Evolutionary conservation across 2,797 vertebrate genomes (phyloP).

Genomic region (Acropternis orthonyx): DNA sequence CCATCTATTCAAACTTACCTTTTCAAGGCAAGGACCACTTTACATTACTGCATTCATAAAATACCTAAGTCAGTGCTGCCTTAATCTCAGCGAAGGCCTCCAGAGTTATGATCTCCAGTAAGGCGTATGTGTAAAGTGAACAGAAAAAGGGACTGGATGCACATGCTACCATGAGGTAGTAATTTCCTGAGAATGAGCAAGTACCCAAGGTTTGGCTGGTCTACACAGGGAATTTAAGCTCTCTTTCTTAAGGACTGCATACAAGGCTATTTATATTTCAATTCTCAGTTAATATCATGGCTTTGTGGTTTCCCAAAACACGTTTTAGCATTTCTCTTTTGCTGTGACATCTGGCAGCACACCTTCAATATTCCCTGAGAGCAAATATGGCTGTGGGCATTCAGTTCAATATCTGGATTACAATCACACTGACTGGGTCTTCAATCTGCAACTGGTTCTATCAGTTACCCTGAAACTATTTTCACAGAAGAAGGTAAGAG

Average conservation of each 20-base stretch:
- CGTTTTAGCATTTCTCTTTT: background rate
- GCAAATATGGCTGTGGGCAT: background rate
- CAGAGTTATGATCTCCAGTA: background rate
- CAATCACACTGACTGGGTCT: background rate
- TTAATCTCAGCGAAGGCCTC: background rate
- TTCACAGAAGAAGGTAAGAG: background rate
- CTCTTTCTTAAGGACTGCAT: background rate
- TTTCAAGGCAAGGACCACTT: background rate
- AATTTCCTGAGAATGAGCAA: background rate
- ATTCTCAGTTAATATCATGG: background rate
- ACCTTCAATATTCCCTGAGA: background rate
- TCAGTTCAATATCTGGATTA: background rate
- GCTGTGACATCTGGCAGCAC: background rate
- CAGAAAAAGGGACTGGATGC: background rate
- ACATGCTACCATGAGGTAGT: rapidly evolving
- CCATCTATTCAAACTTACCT: background rate
- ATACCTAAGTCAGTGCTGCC: background rate
- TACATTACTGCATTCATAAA: rapidly evolving
- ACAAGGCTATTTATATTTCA: background rate
- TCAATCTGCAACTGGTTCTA: background rate
- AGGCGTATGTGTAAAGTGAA: rapidly evolving
- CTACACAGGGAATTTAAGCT: background rate
- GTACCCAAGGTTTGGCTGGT: background rate
- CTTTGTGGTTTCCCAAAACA: background rate
- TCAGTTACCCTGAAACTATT: background rate